Evolutionary conservation across 1,140 invertebrate genomes (phyloP), one percentile per base, ranked within the genome.

Genomic region (Brachionus koreanus): DNA sequence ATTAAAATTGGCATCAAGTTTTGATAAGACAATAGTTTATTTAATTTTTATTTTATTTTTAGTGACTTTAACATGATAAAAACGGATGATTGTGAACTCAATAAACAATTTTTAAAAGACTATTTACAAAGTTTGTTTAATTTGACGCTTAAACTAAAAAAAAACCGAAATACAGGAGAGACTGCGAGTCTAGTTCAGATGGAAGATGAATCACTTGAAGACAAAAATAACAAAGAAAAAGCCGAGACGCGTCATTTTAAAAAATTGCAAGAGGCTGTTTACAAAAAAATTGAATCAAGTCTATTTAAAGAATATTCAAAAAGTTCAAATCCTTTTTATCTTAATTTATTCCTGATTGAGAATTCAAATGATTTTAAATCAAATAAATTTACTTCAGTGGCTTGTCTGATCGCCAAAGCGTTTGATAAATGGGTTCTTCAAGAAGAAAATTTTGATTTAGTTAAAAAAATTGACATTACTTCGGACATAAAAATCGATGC

Each of bases 401-500:
- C 85, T 23, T 87, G 84, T 79, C 25, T 57, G 3, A 82, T 87
- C n/a, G 82, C 85, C 82, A 85, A 84, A 83, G 84, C 86, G 43
- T 86, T 87, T 84, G 84, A 85, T 19, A 84, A 84, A 46, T 87
- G 85, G 85, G 10, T 42, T n/a, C 74, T 13, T 12, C 25, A 4
- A 35, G 16, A 37, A 35, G 82, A 37, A n/a, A 52, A 61, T 74
- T 29, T 13, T 6, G 69, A 52, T n/a, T 72, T 82, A 13, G 83
- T 83, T 25, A 79, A 39, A 19, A 39, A 79, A 16, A 81, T 82
- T 65, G 74, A 83, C 4, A 79, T 76, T 25, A 76, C 43, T 35
- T 57, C 83, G 33, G 84, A 86, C 7, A 25, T 86, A 10, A 84
- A 84, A 52, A 46, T 84, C 16, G 42, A 82, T 61, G 85, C 84